Evolutionary conservation across 2,113 vertebrate genomes (phyloP).

Genomic region (Hyla sarda): DNA sequence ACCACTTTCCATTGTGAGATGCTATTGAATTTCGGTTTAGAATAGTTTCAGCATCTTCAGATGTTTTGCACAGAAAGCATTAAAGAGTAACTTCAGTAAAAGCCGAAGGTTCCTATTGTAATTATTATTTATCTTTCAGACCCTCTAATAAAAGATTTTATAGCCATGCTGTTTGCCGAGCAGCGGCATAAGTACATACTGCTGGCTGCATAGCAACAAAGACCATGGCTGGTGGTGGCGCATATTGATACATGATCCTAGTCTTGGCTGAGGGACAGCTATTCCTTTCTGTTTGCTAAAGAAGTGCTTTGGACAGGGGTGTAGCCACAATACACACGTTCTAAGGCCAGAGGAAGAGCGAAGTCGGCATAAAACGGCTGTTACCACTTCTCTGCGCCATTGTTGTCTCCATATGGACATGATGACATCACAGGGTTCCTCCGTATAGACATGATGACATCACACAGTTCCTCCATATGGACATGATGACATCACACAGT

Average conservation of each 20-base stretch:
- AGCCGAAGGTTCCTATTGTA: not conserved
- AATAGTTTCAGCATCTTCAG: not conserved
- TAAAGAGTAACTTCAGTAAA: not conserved
- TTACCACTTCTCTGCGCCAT: too few species aligned
- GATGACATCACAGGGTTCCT: too few species aligned
- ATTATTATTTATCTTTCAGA: not conserved
- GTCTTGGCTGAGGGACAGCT: not conserved
- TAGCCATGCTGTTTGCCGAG: not conserved
- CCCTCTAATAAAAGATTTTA: not conserved
- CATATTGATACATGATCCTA: not conserved
- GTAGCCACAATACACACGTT: too few species aligned
- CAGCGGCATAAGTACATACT: too few species aligned
- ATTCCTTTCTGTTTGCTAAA: not conserved
- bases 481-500: too few species aligned
- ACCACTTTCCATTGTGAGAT: not conserved
- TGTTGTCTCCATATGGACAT: too few species aligned
- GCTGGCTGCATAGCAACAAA: not conserved
- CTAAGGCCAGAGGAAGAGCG: too few species aligned
- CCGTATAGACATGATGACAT: too few species aligned
- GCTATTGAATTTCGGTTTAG: not conserved
- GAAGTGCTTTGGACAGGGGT: not conserved
- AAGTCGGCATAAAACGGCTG: too few species aligned
- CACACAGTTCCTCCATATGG: too few species aligned
- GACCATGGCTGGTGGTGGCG: not conserved
- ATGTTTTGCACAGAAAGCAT: not conserved